These are phyloP conservation scores for Ectemnius lituratus DNA, from an alignment of 2,888 invertebrate genomes.

Conservation along the genomic window DNA sequence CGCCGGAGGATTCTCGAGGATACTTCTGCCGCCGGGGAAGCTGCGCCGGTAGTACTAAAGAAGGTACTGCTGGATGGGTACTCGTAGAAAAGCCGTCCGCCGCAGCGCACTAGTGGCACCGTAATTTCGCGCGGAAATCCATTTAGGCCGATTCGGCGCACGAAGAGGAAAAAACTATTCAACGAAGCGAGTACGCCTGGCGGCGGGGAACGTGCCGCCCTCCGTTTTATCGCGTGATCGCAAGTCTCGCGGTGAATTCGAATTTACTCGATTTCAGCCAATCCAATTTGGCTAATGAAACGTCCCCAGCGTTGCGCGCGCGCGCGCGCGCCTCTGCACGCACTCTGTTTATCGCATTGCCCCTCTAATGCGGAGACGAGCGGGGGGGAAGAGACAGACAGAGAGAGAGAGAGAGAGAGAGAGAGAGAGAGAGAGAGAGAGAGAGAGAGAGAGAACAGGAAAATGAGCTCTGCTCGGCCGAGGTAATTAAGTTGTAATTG, in stretches of 20 bases:
- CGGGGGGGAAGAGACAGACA: no score
- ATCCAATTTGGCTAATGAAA: constrained; percentile 64
- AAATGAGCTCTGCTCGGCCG: neutral
- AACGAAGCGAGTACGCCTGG: constrained; percentile 19
- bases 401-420: no score
- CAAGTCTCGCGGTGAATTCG: constrained; percentile 58
- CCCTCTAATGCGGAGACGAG: neutral
- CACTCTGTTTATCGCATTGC: neutral
- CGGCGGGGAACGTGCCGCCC: no score
- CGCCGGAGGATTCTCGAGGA: constrained; percentile 33
- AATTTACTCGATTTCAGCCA: constrained; percentile 69
- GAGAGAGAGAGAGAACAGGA: no score
- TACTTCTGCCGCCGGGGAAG: constrained; percentile 13
- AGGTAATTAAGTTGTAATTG: constrained; percentile 62
- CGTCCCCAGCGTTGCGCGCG: constrained; percentile 31
- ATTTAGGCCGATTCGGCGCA: constrained; percentile 41
- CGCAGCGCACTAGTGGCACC: constrained; percentile 27
- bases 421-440: no score
- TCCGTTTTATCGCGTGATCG: constrained; percentile 55
- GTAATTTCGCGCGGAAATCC: constrained; percentile 54
- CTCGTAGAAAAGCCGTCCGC: no score
- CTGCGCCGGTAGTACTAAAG: constrained; percentile 2
- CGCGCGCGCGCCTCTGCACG: constrained; percentile 29
- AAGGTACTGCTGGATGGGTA: no score
- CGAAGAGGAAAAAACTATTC: constrained; percentile 35